phyloP scores from a whole-genome alignment of 2,888 invertebrate genomes.

The Eugnorisma glareosa region DNA sequence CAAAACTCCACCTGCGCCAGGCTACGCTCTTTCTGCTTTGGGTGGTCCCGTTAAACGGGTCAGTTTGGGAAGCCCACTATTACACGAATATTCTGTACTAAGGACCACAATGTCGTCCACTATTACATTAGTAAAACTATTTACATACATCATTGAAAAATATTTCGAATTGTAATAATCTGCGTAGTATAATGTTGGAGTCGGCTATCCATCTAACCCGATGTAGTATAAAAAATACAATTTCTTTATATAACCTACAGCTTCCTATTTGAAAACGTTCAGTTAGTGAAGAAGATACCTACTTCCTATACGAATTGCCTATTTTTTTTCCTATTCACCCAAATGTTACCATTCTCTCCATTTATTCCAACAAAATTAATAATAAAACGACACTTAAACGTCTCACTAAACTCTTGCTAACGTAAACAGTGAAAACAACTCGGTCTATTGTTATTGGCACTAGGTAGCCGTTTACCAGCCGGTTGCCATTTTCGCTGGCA shows the following conservation, averaged over 20 bases:
- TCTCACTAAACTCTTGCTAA: constrained; percentile 32
- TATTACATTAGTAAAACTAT: no score
- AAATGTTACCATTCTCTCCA: background rate
- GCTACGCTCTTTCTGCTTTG: background rate
- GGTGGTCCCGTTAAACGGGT: background rate
- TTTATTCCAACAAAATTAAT: background rate
- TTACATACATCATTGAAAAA: no score
- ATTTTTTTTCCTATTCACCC: background rate
- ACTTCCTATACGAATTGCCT: background rate
- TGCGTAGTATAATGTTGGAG: no score
- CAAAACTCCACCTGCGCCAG: background rate
- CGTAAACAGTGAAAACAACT: constrained; percentile 34
- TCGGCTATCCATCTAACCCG: no score
- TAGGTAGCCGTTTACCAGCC: constrained; percentile 32
- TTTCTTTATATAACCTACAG: no score
- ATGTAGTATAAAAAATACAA: no score
- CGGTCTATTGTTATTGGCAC: constrained; percentile 45
- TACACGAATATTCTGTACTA: no score
- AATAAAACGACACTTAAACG: constrained; percentile 4
- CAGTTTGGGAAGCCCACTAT: background rate
- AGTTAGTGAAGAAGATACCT: background rate
- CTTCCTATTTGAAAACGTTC: background rate
- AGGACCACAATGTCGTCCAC: no score
- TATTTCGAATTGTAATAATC: no score
- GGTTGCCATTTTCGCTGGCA: constrained; percentile 48